Evolutionary conservation across 2,888 invertebrate genomes (phyloP).

Genomic region (Macaria notata): DNA sequence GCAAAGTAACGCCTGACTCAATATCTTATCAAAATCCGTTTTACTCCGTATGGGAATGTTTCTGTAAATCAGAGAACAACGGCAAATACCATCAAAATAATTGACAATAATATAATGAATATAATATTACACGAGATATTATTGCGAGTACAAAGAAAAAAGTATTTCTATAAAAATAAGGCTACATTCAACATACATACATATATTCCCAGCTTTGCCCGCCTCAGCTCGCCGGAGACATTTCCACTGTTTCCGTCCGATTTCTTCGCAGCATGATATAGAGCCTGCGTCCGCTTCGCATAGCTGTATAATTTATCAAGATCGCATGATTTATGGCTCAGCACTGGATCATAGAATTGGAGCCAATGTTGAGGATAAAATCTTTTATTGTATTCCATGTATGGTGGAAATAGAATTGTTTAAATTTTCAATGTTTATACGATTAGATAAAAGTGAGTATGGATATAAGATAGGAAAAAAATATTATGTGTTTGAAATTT

Average conservation of each 20-base stretch:
- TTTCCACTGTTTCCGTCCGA: conserved; percentile 12
- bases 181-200: not conserved
- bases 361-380: conserved; percentile 11
- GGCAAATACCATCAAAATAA: no score
- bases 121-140: no score
- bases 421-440: not conserved
- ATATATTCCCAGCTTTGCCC: conserved; percentile 5
- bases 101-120: no score
- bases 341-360: conserved; percentile 20
- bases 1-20: no score
- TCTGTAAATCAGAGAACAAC: no score
- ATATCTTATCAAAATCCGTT: no score
- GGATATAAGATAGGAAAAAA: no score
- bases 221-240: conserved; percentile 2
- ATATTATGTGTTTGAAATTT: no score
- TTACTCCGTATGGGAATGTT: no score
- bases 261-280: conserved; percentile 19
- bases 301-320: conserved; percentile 24
- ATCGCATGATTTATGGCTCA: conserved; percentile 21
- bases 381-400: conserved; percentile 13
- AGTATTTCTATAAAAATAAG: not conserved
- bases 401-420: conserved; percentile 1
- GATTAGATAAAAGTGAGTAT: no score
- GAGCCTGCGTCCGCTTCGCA: conserved; percentile 13
- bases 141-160: no score